A percentile compares a stretch with the other conserved stretches of the same genome.
phyloP scores from a whole-genome alignment of 1,140 invertebrate genomes.

The Trachymyrmex septentrionalis region DNA sequence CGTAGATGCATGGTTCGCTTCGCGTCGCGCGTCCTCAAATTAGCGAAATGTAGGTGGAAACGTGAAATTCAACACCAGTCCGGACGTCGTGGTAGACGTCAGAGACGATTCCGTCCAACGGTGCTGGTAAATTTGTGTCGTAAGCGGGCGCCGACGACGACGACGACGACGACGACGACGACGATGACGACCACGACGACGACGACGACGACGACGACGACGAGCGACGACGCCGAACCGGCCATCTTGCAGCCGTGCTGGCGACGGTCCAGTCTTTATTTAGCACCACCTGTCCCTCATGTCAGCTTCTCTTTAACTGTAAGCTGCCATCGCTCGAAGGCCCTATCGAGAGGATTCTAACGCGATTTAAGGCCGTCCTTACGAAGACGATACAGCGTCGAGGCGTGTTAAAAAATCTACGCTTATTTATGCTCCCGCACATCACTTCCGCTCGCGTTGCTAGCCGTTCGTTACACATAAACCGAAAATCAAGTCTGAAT shows the following conservation, averaged over 20 bases:
- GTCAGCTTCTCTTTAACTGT: slow-evolving; percentile 78
- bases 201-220: slow-evolving; percentile 53
- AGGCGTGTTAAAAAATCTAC: slow-evolving; percentile 24
- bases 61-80: slow-evolving; percentile 74
- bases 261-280: slow-evolving; percentile 86
- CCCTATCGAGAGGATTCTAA: slow-evolving; percentile 74
- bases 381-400: slow-evolving; percentile 41
- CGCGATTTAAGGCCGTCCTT: slow-evolving; percentile 76
- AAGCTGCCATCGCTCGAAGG: slow-evolving; percentile 69
- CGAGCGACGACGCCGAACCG: slow-evolving; percentile 64
- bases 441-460: slow-evolving; percentile 24
- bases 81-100: slow-evolving; percentile 45
- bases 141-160: slow-evolving; percentile 66
- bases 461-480: not conserved
- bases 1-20: slow-evolving; percentile 20
- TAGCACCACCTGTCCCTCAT: slow-evolving; percentile 86
- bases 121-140: slow-evolving; percentile 71
- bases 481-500: slow-evolving; percentile 2
- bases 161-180: too few relatives aligned
- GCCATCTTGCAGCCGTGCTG: slow-evolving; percentile 82
- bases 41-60: slow-evolving; percentile 69
- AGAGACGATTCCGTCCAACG: slow-evolving; percentile 58
- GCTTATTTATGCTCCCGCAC: slow-evolving; percentile 42
- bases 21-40: slow-evolving; percentile 62
- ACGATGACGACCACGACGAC: slow-evolving; percentile 58